Conservation (phyloP, 2,113 vertebrate species). For the Oreotrochilus melanogaster region DNA sequence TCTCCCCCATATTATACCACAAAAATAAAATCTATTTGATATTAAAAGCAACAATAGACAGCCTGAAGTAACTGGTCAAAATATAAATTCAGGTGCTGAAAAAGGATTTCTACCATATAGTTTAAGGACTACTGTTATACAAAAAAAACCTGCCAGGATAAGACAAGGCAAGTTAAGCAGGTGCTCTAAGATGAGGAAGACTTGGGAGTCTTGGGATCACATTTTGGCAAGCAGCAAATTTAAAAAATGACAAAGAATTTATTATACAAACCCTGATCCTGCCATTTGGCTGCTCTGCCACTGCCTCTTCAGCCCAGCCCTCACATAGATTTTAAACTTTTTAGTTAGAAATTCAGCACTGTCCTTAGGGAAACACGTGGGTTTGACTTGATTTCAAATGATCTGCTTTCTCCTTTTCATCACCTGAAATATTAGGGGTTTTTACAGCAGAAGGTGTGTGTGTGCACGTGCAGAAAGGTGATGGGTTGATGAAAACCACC, state of each 20-base stretch:
- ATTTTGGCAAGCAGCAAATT: neutral
- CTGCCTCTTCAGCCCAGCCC: neutral
- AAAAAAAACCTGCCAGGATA: neutral
- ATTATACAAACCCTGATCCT: neutral
- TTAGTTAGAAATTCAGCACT: neutral
- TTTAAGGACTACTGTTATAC: neutral
- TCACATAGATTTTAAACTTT: neutral
- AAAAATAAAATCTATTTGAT: neutral
- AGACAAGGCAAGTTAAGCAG: neutral
- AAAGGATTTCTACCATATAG: neutral
- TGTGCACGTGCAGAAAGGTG: neutral
- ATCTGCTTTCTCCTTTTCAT: neutral
- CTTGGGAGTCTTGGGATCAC: neutral
- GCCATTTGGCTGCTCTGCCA: neutral
- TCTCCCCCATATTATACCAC: fast-evolving
- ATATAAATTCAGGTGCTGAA: neutral
- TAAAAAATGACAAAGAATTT: neutral
- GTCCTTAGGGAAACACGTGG: neutral
- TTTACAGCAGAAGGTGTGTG: fast-evolving
- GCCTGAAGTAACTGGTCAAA: neutral
- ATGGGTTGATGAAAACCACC: fast-evolving
- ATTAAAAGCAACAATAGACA: neutral
- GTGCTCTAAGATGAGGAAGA: neutral
- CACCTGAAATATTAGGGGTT: no score
- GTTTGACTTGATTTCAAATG: neutral